Base-by-base conservation (phyloP, 2,888 invertebrate genomes). In the Leucophora obtusa region DNA sequence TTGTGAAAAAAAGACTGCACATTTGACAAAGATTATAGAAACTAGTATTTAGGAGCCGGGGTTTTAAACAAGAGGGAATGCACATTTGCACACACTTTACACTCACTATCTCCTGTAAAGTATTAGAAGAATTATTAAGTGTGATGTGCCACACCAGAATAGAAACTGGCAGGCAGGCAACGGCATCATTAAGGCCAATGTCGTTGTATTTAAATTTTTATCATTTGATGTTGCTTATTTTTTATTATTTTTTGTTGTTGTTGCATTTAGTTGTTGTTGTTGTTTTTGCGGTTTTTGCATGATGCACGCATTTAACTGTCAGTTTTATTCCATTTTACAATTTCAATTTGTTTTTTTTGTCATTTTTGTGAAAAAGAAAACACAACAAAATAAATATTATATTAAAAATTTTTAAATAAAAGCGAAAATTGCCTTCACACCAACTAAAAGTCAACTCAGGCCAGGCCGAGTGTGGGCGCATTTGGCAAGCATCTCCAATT, bases 161-260 rank as follows among this genome's bases (percentile, higher is more conserved):
- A 65, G 18, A 54, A 65, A 35, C 70, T 54, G 75, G 65, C 72
- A 81, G 28, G 28, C 28, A 28, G 76, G 73, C 73, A 73, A 53
- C 77, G 70, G 70, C 81, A 81, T 81, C 81, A 81, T 81, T 81
- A 81, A 81, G 81, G 81, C 81, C 81, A 81, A 81, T 81, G 81
- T 77, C 81, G 77, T 74, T 81, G 81, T 74, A 81, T 81, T 74
- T 77, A 81, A 81, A 81, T 81, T 35, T 66, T 33, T 54, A 72
- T 71, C 77, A 72, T 78, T 78, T 81, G 56, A 74, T 80, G 73
- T 66, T 53, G 17, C 24, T 56, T 28, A 15, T 11, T 58, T 79
- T 53, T 60, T 70, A 35, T 79, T 74, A 38, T 50, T 54, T 24
- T 56, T 35, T 38, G 10, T 54, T 66, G 15, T 76, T 73, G 43